Evolutionary conservation across 1,140 invertebrate species (phyloP), one percentile per base, ranked within the genome.

Genomic region (Papilio xuthus): DNA sequence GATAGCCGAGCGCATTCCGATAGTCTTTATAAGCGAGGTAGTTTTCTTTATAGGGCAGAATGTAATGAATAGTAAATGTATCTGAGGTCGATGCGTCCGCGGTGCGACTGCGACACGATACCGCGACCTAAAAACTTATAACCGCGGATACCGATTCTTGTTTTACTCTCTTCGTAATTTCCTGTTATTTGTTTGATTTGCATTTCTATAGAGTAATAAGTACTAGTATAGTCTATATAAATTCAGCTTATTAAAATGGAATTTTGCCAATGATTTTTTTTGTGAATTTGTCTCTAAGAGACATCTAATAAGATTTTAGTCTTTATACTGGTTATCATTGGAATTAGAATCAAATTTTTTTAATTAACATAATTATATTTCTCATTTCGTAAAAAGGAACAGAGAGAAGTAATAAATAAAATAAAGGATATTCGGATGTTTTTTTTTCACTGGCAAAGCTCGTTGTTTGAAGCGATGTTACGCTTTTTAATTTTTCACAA

Each of bases 41-140:
- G 82, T 84, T 86, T 85, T 84, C 85, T 89, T 86, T 89, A 88
- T 89, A 86, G 85, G 86, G 85, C 83, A 82, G 85, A 88, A 87
- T 87, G 85, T 89, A 89, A 91, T 91, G 86, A 89, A 91, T 90
- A 88, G 81, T 80, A 88, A 91, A 90, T 88, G 82, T 78, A 83
- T 83, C 80, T 78, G 86, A 86, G 82, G 80, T 79, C 85, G 81
- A 84, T 81, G 82, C 83, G 77, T 83, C 84, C 83, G 81, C 82
- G 84, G 81, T 80, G 53, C 63, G 73, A 37, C 26, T 70, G 67
- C 44, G 23, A 26, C 23, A 67, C 71, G 71, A 44, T 23, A 73
- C 71, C n/a, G 41, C 71, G 71, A 73, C 71, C 42, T 73, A 47
- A 73, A 67, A 78, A 67, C 75, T 76, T 78, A 32, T 74, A 79